Percentiles rank a stretch among this genome's conserved stretches.
These are phyloP conservation scores for Myrmophylax atrothorax DNA, from an alignment of 2,113 vertebrate genomes.

Conservation along the genomic window DNA sequence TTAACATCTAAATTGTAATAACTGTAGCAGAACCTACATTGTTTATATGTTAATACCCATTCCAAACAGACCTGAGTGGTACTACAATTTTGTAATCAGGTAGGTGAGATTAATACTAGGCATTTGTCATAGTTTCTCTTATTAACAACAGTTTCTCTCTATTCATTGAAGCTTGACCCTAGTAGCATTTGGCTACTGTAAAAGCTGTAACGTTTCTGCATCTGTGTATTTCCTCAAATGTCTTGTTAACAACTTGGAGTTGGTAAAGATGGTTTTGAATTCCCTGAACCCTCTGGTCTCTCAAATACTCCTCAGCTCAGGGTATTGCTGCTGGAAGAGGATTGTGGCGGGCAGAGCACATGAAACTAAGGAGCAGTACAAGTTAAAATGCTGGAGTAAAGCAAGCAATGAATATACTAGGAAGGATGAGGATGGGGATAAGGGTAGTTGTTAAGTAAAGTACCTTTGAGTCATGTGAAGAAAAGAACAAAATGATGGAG, in stretches of 20 bases:
- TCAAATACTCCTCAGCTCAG: neutral
- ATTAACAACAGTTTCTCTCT: neutral
- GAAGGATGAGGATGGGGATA: neutral
- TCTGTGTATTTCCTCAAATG: neutral
- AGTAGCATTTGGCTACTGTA: neutral
- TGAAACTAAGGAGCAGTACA: neutral
- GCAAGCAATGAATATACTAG: neutral
- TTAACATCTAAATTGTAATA: neutral
- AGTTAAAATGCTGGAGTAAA: neutral
- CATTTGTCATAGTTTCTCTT: neutral
- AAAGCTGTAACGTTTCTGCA: neutral
- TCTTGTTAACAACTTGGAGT: neutral
- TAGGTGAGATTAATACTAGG: neutral
- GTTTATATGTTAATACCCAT: neutral
- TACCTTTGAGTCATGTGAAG: neutral
- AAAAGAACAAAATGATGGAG: neutral
- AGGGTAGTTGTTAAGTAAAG: neutral
- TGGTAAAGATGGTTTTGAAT: neutral
- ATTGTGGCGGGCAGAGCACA: neutral
- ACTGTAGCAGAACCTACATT: neutral
- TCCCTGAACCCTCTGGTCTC: neutral
- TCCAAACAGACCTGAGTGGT: neutral
- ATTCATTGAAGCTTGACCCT: neutral
- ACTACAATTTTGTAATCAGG: neutral
- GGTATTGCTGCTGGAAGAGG: neutral